Evolutionary conservation across 2,888 invertebrate genomes (phyloP).

Genomic region (Euzophera pinguis): DNA sequence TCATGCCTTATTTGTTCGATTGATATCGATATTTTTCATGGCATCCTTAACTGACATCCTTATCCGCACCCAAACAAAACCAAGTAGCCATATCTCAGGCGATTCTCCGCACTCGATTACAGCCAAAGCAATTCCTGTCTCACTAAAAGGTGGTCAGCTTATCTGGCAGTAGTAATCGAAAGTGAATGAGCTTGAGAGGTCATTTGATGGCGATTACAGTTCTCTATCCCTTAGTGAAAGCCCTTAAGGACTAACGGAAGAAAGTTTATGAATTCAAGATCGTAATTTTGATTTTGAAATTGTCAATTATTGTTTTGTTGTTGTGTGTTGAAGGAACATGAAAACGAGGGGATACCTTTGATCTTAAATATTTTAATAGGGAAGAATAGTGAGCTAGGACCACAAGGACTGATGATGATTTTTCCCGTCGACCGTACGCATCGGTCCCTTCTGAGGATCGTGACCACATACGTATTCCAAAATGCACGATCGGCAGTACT

Average conservation of each 20-base stretch:
- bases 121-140: not conserved
- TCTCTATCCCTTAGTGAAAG: not conserved
- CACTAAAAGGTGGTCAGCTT: not conserved
- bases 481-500: too few relatives aligned
- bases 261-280: not conserved
- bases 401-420: too few relatives aligned
- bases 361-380: too few relatives aligned
- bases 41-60: not conserved
- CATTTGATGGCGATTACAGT: not conserved
- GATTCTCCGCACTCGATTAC: not conserved
- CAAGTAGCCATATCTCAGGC: not conserved
- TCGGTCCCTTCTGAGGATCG: too few relatives aligned
- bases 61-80: not conserved
- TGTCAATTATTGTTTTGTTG: too few relatives aligned
- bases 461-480: too few relatives aligned
- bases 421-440: too few relatives aligned
- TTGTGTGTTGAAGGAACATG: too few relatives aligned
- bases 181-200: not conserved
- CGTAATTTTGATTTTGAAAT: too few relatives aligned
- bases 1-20: too few relatives aligned
- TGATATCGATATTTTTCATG: not conserved
- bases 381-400: too few relatives aligned
- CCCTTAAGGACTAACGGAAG: not conserved
- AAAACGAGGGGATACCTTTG: too few relatives aligned
- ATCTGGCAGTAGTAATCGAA: not conserved